A percentile compares a stretch with the other conserved stretches of the same genome.
Evolutionary conservation across 2,113 vertebrate species (phyloP).

Genomic region (Motacilla alba): DNA sequence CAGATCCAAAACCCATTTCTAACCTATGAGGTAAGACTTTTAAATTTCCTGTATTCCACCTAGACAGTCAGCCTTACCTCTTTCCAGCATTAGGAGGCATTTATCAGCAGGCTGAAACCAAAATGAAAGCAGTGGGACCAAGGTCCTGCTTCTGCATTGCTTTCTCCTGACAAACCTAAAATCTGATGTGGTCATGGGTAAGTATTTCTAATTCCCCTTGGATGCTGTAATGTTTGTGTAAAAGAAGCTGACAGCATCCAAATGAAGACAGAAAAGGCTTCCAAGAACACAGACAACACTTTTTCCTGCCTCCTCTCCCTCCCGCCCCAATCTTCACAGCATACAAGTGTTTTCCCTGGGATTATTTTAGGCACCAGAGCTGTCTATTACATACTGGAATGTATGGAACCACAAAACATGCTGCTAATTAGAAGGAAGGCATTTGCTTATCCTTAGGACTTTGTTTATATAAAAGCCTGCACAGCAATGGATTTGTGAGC

Average conservation of each 20-base stretch:
- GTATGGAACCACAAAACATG: constrained; percentile 38
- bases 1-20: background rate
- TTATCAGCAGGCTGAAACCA: background rate
- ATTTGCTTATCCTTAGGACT: constrained; percentile 26
- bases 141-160: constrained; percentile 1
- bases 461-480: constrained; percentile 25
- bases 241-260: constrained; percentile 50
- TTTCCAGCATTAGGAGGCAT: constrained; percentile 12
- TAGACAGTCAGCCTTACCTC: background rate
- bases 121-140: background rate
- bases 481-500: constrained; percentile 3
- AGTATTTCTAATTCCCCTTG: constrained; percentile 53
- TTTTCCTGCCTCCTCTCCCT: background rate
- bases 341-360: background rate
- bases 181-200: constrained; percentile 49
- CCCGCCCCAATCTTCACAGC: background rate
- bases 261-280: constrained; percentile 32
- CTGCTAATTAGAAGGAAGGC: constrained; percentile 31
- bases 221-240: constrained; percentile 59
- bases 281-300: constrained; percentile 50
- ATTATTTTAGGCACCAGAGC: constrained; percentile 12
- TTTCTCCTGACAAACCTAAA: constrained; percentile 34
- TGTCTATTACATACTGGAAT: constrained; percentile 16
- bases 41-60: constrained; percentile 12
- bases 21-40: constrained; percentile 6